Base-by-base conservation (phyloP, 2,797 vertebrate species). In the Eupleurogrammus muticus region DNA sequence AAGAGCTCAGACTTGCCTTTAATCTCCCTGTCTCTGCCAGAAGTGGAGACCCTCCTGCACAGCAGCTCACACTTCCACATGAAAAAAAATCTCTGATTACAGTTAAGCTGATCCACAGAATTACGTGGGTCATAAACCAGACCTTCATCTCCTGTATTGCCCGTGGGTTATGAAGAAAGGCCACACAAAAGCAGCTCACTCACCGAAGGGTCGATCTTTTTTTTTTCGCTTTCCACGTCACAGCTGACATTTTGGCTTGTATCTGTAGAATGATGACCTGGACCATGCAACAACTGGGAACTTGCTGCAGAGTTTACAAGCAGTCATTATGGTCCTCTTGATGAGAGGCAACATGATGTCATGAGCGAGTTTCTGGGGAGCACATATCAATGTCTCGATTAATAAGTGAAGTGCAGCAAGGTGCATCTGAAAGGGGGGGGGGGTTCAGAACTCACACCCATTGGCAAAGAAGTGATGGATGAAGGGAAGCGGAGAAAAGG, bases 101-200 rank as follows among this genome's bases (percentile, higher is more conserved):
- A 68, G 70, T 47, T 8, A 6, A 64, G 66, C 55, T 35, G 49
- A 75, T 73, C 63, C 69, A 21, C 38, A 71, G 60, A 69, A 70
- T 70, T 58, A 59, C 46, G 50, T 5, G 13, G 36, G 46, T 63
- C 28, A 56, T 86, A 86, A 89, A 85, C 87, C 83, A 78, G 70
- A 81, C 57, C 68, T 38, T 64, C 50, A 61, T 86, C 77, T 55
- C 79, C 70, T 73, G 56, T 47, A 38, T 50, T 62, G 72, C 75
- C 56, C 72, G 73, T 69, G 21, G 72, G 54, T 67, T 79, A 55
- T 21, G 71, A 54, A 80, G 59, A 34, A 84, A 57, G 36, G 46
- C 24, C 58, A 23, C 57, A 51, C 23, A 14, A 76, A 73, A 72
- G 56, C 64, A 80, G 61, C 40, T 52, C 59, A 66, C 47, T 52